These are phyloP conservation scores for Myopa tessellatipennis DNA, from an alignment of 2,888 invertebrate genomes.

Conservation along the genomic window DNA sequence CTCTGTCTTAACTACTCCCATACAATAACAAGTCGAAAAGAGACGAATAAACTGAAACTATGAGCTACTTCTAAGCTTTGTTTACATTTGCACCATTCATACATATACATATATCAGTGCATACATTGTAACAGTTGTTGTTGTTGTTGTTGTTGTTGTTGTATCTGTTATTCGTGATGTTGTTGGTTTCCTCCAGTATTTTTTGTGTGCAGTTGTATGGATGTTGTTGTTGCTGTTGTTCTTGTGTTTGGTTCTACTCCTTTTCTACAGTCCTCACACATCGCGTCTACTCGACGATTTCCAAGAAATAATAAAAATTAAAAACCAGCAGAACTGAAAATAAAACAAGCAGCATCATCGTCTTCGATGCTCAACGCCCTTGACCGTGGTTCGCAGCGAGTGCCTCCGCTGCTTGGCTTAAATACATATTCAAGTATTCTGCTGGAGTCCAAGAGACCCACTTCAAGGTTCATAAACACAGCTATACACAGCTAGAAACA, in stretches of 20 bases:
- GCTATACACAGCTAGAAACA: neutral
- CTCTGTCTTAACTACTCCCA: neutral
- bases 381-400: slow-evolving; percentile 29
- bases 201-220: neutral
- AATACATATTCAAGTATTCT: slow-evolving; percentile 23
- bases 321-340: slow-evolving; percentile 18
- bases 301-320: slow-evolving; percentile 35
- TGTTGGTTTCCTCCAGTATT: neutral
- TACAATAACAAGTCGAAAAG: neutral
- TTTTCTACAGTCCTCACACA: too few species aligned
- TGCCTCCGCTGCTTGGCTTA: neutral
- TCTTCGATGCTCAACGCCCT: slow-evolving; percentile 36
- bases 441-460: slow-evolving; percentile 29
- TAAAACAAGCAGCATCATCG: slow-evolving; percentile 2
- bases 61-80: neutral
- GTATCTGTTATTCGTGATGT: neutral
- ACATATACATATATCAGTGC: neutral
- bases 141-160: neutral
- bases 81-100: neutral
- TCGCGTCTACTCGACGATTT: neutral
- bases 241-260: neutral
- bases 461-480: slow-evolving; percentile 17
- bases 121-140: neutral
- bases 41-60: neutral
- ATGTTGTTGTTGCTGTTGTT: neutral